phyloP scores from a whole-genome alignment of 1,140 invertebrate species.

The Nomia melanderi region DNA sequence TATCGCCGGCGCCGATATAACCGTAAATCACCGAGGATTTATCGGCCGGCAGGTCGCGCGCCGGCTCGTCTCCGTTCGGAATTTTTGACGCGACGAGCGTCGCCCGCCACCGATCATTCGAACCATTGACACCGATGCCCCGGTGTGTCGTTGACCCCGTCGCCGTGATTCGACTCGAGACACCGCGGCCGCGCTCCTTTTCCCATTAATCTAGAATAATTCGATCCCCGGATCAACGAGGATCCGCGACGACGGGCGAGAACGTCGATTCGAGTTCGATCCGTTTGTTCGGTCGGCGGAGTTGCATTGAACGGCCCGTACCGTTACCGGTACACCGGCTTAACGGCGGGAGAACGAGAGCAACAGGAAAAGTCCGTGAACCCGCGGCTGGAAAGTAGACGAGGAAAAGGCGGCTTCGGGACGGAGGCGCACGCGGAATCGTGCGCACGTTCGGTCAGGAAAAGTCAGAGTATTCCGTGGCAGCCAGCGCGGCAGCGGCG shows the following conservation, averaged over 20 bases:
- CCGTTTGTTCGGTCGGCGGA: neutral
- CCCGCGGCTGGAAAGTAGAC: neutral
- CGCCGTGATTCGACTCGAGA: neutral
- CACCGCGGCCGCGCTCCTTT: neutral
- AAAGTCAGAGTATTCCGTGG: slow-evolving; percentile 33
- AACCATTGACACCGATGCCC: slow-evolving; percentile 40
- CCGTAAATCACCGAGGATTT: slow-evolving; percentile 42
- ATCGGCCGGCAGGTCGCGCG: neutral
- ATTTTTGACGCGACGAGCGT: slow-evolving; percentile 42
- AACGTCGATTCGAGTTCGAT: neutral
- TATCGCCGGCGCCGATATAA: slow-evolving; percentile 1
- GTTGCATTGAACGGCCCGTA: neutral
- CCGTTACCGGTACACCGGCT: neutral
- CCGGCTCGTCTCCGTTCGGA: slow-evolving; percentile 15
- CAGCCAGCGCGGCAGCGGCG: neutral
- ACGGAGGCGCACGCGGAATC: slow-evolving; percentile 5
- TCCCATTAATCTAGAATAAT: slow-evolving; percentile 7
- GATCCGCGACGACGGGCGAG: no score
- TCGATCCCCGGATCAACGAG: neutral
- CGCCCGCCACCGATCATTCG: slow-evolving; percentile 38
- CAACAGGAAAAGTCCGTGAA: slow-evolving; percentile 32
- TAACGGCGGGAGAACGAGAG: neutral
- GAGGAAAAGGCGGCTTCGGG: neutral
- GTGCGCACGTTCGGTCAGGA: slow-evolving; percentile 15
- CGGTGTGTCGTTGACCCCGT: slow-evolving; percentile 20